Base-by-base conservation (phyloP, 2,888 invertebrate genomes). In the Adineta ricciae region DNA sequence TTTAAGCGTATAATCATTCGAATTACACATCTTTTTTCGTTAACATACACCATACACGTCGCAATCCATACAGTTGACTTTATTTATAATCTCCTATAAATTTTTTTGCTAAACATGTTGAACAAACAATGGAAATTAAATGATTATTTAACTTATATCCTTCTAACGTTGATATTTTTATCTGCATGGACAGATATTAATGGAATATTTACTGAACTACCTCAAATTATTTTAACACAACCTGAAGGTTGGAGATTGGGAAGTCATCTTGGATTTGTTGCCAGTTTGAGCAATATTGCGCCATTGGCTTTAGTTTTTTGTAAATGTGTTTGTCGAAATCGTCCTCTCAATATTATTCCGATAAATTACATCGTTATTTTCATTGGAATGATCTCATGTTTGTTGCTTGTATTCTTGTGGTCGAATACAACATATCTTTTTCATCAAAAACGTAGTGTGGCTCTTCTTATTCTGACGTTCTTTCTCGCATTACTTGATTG, bases 221-320 rank as follows among this genome's bases (percentile, higher is more conserved):
- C 56, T 56, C 56, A 56, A 56, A 56, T 56, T 56, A n/a, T 56
- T 56, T 56, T 56, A 56, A n/a, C 21, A n/a, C 56, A 56, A 56
- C 56, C 56, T 16, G 56, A 56, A 56, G n/a, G 56, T 56, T 56
- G 56, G 56, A n/a, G 5, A 56, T 56, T 56, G 24, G 56, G 56
- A 7, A n/a, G 24, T 56, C 21, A 56, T 56, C n/a, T 56, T 21
- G 56, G 24, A 56, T 56, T 56, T n/a, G 56, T 56, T 56, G n/a
- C 56, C 7, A 56, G n/a, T 56, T 56, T 56, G 21, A n/a, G 56
- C 7, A 56, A 56, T 56, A 56, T 56, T 56, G 56, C 56, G 7
- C 56, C 56, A 56, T 56, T 56, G 7, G 56, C 24, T n/a, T 56
- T 56, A n/a, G n/a, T 56, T n/a, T 56, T 56, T n/a, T 56, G 21